These are phyloP conservation scores for Leptinotarsa lineolata DNA, from an alignment of 1,140 invertebrate genomes.

Conservation along the genomic window DNA sequence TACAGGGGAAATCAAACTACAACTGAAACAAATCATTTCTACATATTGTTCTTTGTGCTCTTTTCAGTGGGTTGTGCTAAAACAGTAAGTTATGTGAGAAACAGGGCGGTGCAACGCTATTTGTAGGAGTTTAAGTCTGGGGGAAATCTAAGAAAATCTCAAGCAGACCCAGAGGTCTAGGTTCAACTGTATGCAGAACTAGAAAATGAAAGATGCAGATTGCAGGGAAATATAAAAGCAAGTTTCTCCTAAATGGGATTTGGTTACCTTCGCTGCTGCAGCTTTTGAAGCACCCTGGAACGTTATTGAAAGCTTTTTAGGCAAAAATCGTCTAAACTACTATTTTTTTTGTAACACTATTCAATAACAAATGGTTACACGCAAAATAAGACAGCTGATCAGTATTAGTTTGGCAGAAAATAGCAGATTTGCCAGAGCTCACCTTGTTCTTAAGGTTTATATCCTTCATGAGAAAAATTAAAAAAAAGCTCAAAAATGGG, in stretches of 20 bases:
- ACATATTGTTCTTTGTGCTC: background rate
- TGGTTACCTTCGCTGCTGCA: constrained; percentile 23
- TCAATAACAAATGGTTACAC: background rate
- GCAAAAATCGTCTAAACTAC: too few species aligned
- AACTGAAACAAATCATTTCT: too few species aligned
- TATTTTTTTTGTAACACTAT: too few species aligned
- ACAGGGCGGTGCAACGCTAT: too few species aligned
- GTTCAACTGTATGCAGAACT: too few species aligned
- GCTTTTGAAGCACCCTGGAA: constrained; percentile 38
- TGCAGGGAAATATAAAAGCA: too few species aligned
- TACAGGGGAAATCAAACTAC: too few species aligned
- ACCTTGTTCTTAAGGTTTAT: constrained; percentile 28
- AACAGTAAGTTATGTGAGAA: background rate
- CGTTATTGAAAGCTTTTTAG: constrained; percentile 34
- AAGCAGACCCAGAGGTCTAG: too few species aligned
- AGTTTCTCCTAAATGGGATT: background rate
- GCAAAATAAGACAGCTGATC: background rate
- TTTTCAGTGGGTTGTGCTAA: background rate
- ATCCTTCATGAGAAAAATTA: constrained; percentile 19
- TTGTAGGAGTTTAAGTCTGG: too few species aligned
- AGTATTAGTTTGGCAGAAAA: constrained; percentile 2
- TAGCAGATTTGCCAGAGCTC: constrained; percentile 12
- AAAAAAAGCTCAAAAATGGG: constrained; percentile 21
- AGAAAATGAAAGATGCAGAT: too few species aligned
- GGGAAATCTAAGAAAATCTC: too few species aligned